Base-by-base conservation (phyloP, 2,888 invertebrate genomes). In the Tricholauxania praeusta region DNA sequence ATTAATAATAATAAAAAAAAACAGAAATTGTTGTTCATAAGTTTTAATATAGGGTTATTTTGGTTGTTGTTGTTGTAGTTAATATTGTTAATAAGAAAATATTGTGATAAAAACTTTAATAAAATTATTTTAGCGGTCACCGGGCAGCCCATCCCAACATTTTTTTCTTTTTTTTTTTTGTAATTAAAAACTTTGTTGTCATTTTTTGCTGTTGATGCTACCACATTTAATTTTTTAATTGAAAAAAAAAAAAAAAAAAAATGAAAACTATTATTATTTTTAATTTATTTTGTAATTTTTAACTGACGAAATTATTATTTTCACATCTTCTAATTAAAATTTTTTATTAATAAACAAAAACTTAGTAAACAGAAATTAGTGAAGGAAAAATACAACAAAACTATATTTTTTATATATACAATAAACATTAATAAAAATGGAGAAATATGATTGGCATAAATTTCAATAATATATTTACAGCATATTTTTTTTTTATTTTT, bases 71-170 rank as follows among this genome's bases (percentile, higher is more conserved):
- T 68, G 57, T 49, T 19, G 55, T 57, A 57, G 57, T 22, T 14
- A n/a, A 57, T 57, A 57, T 57, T 57, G 57, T 57, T 57, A 57
- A 57, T 48, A 59, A 57, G 49, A 68, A 66, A 69, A 70, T 52
- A 63, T 62, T 19, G 19, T 53, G 53, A 53, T 19, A 39, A 39
- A 39, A 39, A 39, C 39, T 39, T 39, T 39, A 39, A 39, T 82
- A 83, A 81, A 84, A 84, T 83, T 84, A 86, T 86, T 85, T 85
- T 86, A 86, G 86, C 85, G 86, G 85, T 87, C 86, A 87, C 86
- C 87, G 87, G 87, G 87, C 87, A 87, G 87, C 87, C 87, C 87
- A 87, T 87, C 87, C 87, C 87, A 87, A 87, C 87, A 87, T 81
- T 79, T 82, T 79, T 78, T 77, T 74, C 78, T 80, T 79, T 81